Evolutionary conservation across 1,140 invertebrate genomes (phyloP).

Genomic region (Pygmarrhopalites habei): DNA sequence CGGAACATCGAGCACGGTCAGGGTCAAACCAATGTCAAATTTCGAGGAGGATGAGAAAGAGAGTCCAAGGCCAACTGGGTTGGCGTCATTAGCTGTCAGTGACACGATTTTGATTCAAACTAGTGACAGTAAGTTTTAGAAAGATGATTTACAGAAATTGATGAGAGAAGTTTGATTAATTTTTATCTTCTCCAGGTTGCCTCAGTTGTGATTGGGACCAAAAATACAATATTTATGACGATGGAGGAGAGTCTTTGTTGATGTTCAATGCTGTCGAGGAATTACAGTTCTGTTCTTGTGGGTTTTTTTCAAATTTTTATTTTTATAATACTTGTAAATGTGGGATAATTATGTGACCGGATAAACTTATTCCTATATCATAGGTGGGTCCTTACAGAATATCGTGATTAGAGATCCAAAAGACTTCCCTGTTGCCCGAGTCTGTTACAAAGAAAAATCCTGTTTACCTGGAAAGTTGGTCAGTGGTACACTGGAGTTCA

Average conservation of each 20-base stretch:
- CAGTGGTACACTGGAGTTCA: too few relatives aligned
- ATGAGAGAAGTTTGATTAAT: background rate
- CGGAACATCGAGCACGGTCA: background rate
- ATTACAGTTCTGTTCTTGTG: constrained; percentile 7
- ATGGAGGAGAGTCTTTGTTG: background rate
- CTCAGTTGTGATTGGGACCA: constrained; percentile 6
- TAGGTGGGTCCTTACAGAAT: constrained; percentile 18
- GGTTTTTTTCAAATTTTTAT: too few relatives aligned
- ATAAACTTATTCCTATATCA: too few relatives aligned
- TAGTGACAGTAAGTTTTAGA: background rate
- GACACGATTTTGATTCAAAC: constrained; percentile 3
- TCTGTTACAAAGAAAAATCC: constrained; percentile 29
- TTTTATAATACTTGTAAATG: too few relatives aligned
- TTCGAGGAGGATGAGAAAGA: background rate
- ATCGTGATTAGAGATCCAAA: constrained; percentile 14
- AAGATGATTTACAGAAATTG: background rate
- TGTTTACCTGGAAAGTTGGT: constrained; percentile 16
- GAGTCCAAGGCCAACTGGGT: background rate
- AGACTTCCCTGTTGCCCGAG: constrained; percentile 18
- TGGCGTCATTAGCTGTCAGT: background rate
- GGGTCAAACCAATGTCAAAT: background rate
- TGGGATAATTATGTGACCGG: too few relatives aligned
- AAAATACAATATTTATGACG: constrained; percentile 15
- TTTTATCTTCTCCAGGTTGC: background rate
- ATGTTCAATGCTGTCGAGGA: constrained; percentile 20